Evolutionary conservation across 1,140 invertebrate genomes (phyloP), one percentile per base, ranked within the genome.

Genomic region (Saccostrea glomerata): DNA sequence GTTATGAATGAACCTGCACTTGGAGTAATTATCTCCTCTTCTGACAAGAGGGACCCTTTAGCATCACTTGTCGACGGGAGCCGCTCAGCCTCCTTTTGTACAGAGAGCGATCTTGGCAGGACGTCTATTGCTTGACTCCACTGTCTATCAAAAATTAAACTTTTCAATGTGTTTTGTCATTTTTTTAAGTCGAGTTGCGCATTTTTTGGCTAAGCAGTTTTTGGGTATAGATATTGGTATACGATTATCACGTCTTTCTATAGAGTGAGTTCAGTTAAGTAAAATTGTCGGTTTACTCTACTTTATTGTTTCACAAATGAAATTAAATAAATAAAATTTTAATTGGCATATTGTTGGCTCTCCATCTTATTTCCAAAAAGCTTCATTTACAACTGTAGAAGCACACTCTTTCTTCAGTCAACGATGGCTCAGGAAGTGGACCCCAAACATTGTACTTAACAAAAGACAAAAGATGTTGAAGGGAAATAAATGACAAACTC

Each of bases 1-100:
- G 70, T 77, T 77, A 77, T 77, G 70, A 77, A 77, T 77, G 70
- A 77, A 77, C 70, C 70, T 77, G 70, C 70, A 77, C 70, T 77
- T 25, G 70, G 70, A 77, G 70, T 36, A 77, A 77, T 77, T 77
- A 77, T 36, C 70, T 77, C 12, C 70, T 77, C 70, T 30, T 77
- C 70, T 77, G 70, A 30, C 25, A 36, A 77, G 70, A 77, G 70
- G 60, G 70, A 12, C 70, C 70, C 70, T 77, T 63, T 77, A 77
- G 70, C 70, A 77, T 77, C 70, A 36, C 70, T 77, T 77, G 70
- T 77, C 70, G 70, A 36, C 25, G 25, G 25, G 23, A 77, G 30
- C 23, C 30, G 70, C 70, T 77, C 30, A 30, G 70, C 70, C 70
- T 77, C 3, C 70, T 77, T 77, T 77, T 40, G 70, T 77, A 77